Evolutionary conservation across 2,797 vertebrate genomes (phyloP), one percentile per base, ranked within the genome.

Genomic region (Emys orbicularis): DNA sequence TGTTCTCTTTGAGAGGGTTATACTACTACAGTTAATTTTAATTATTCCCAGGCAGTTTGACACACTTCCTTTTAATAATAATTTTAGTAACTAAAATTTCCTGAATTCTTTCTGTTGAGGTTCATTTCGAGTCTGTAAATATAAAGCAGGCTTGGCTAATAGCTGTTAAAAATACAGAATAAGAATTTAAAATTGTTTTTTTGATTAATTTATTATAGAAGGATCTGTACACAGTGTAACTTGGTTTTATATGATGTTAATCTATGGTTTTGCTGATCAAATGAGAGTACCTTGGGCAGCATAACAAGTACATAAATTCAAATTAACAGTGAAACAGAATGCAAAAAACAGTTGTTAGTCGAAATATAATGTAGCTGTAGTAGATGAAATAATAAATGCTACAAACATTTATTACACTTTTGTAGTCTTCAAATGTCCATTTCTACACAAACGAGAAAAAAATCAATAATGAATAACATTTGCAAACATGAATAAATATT

Each of bases 381-480:
- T 54, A 90, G 41, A 4, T 84, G 49, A 83, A 65, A 68, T 91
- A 93, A 94, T 95, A 96, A 96, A 95, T 92, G 93, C 49, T 95
- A 90, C 59, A 95, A 95, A 86, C 88, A 94, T 80, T 91, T 87
- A 47, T 95, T 95, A 87, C 11, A 68, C 76, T 96, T 96, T 92
- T 87, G 84, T 84, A 85, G 93, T 91, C 68, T 91, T 89, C 27
- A 79, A 81, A 72, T 85, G 86, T 77, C 90, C 83, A 86, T 84
- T 94, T 72, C 92, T 95, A 92, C 97, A 96, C 25, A 89, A 89
- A 81, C 80, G 90, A 84, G 44, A 88, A 81, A 83, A 54, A 85
- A 96, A 96, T 95, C 94, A 93, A 93, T 97, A 96, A 95, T 94
- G 96, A 96, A 95, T 96, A 96, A 83, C 53, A 68, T 90, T 93